Evolutionary conservation across 1,140 invertebrate genomes (phyloP).

Genomic region (Andrena cerasifolii): DNA sequence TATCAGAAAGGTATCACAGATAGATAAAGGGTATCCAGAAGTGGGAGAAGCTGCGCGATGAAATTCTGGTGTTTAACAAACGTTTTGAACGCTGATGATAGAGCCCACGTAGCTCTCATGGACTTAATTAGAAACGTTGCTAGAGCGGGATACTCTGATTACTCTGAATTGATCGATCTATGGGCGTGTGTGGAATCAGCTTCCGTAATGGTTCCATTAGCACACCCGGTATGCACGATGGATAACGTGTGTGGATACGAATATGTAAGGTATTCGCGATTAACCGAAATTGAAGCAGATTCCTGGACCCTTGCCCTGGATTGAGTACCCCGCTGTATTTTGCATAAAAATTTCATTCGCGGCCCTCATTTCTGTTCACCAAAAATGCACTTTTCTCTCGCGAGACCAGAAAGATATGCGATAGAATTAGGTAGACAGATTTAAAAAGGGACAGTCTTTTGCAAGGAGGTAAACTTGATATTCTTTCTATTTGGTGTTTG

Average conservation of each 20-base stretch:
- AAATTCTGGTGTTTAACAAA: neutral
- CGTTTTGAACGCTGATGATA: neutral
- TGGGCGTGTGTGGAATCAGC: slow-evolving; percentile 60
- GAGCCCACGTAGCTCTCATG: neutral
- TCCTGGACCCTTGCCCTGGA: slow-evolving; percentile 37
- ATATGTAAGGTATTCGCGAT: slow-evolving; percentile 75
- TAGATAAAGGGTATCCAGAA: too few relatives aligned
- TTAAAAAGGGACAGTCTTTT: too few relatives aligned
- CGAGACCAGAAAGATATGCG: neutral
- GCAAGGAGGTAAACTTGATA: too few relatives aligned
- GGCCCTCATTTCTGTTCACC: neutral
- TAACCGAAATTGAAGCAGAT: slow-evolving; percentile 67
- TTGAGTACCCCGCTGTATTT: neutral
- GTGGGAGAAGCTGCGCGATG: neutral
- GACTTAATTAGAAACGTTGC: slow-evolving; percentile 48
- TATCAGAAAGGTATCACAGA: neutral
- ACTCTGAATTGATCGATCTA: slow-evolving; percentile 76
- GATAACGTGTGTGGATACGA: slow-evolving; percentile 65
- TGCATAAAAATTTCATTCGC: neutral
- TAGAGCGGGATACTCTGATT: slow-evolving; percentile 62
- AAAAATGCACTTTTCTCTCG: neutral
- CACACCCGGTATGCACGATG: slow-evolving; percentile 68
- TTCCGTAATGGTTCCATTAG: slow-evolving; percentile 68
- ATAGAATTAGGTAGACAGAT: too few relatives aligned
- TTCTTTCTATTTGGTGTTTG: too few relatives aligned